Evolutionary conservation across 2,888 invertebrate genomes (phyloP).

Genomic region (Deladenus siricidicola): DNA sequence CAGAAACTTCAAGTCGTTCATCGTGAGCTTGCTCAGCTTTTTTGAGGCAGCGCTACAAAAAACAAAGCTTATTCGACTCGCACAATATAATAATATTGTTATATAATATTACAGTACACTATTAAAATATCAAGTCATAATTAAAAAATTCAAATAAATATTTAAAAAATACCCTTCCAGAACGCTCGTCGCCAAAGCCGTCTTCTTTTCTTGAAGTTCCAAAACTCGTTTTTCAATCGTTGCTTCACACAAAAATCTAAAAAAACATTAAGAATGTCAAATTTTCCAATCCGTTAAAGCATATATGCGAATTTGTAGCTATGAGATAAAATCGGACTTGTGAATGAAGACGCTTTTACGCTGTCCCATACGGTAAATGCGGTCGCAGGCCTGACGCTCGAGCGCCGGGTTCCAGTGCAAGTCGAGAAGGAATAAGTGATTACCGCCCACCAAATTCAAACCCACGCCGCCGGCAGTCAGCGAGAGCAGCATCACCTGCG

Average conservation of each 20-base stretch:
- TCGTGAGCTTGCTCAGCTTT: constrained; percentile 40
- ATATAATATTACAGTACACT: too few relatives aligned
- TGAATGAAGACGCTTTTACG: constrained; percentile 71
- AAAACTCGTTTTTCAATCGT: constrained; percentile 82
- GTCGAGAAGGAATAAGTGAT: constrained; percentile 79
- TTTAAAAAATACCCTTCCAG: constrained; percentile 42
- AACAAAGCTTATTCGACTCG: too few relatives aligned
- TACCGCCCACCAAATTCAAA: constrained; percentile 81
- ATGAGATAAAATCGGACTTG: constrained; percentile 62
- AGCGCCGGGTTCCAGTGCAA: constrained; percentile 93
- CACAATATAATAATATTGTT: background rate
- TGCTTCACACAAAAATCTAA: constrained; percentile 70
- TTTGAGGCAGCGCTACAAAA: constrained; percentile 35
- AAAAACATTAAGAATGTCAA: constrained; percentile 12
- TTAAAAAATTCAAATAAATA: too few relatives aligned
- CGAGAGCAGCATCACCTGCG: constrained; percentile 69
- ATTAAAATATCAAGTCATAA: background rate
- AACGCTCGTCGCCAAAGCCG: constrained; percentile 63
- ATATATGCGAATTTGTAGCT: too few relatives aligned
- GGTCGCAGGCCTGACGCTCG: constrained; percentile 85
- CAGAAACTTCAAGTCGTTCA: constrained; percentile 40
- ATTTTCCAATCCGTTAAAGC: constrained; percentile 1
- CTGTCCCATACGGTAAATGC: constrained; percentile 84
- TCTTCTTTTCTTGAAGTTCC: constrained; percentile 70
- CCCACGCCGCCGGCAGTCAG: constrained; percentile 89